Evolutionary conservation across 2,888 invertebrate genomes (phyloP), one percentile per base, ranked within the genome.

Genomic region (Limnephilus rhombicus): DNA sequence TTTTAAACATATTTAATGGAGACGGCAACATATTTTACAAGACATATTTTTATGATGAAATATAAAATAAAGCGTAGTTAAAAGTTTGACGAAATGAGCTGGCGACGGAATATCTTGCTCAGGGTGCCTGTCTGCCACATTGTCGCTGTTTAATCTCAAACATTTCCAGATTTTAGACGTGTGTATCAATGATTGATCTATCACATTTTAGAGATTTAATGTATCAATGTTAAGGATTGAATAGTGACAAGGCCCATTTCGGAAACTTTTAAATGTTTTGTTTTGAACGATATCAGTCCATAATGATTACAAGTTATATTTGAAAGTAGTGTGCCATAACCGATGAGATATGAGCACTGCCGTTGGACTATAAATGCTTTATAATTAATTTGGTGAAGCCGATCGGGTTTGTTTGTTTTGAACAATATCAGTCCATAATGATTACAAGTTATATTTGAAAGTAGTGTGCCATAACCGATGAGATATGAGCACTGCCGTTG

Each of bases 71-170:
- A 68, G 31, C 41, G n/a, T 81, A 81, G 81, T 81, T 29, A 29
- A 85, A 80, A 86, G 89, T 85, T 92, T 29, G 68, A 49, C 18
- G 85, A 80, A 91, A 92, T 92, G 92, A 91, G 90, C 85, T 18
- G 29, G 37, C 34, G 12, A n/a, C 34, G 81, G 29, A 80, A 88
- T 91, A 91, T 91, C 85, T 89, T 87, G 92, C 92, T 92, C 92
- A 92, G 92, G 90, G 90, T 89, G 89, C 89, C 89, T 29, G 68
- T 68, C 68, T 24, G 68, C 68, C 53, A 29, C n/a, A 81, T 29
- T 87, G 91, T 91, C 91, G 29, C n/a, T 82, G 90, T 86, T 80
- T 87, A 37, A 49, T 91, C 80, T 91, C 41, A 91, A 68, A 91
- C 31, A 90, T 34, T 85, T 80, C 9, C 37, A 80, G 80, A 37